Evolutionary conservation across 2,113 vertebrate genomes (phyloP).

Genomic region (Labeo catla): DNA sequence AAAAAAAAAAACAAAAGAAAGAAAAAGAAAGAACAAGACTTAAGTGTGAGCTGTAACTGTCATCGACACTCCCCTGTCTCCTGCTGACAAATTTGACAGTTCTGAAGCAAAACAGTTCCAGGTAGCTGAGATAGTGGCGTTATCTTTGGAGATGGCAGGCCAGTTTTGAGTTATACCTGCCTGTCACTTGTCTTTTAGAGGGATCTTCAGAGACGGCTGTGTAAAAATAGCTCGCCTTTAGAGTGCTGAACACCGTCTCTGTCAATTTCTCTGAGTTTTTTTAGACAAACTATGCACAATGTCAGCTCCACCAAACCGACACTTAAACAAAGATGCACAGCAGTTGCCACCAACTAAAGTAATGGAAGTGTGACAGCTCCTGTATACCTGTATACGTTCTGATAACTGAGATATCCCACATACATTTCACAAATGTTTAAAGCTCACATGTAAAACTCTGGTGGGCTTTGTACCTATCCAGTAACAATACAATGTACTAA

Average conservation of each 20-base stretch:
- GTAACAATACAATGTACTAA: constrained; percentile 59
- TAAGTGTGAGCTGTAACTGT: constrained; percentile 67
- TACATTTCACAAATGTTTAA: constrained; percentile 36
- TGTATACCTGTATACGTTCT: background rate
- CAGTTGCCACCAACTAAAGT: constrained; percentile 12
- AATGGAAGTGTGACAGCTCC: constrained; percentile 29
- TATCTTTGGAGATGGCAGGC: constrained; percentile 62
- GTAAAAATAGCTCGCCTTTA: constrained; percentile 54
- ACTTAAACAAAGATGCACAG: constrained; percentile 36
- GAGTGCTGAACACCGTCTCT: constrained; percentile 41
- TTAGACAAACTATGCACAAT: constrained; percentile 43
- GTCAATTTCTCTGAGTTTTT: constrained; percentile 49
- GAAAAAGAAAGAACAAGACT: constrained; percentile 28
- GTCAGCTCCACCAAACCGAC: constrained; percentile 43
- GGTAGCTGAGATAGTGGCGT: constrained; percentile 57
- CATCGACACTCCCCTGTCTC: constrained; percentile 54
- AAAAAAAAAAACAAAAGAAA: background rate
- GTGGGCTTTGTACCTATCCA: constrained; percentile 67
- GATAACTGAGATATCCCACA: background rate
- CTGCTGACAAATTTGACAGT: constrained; percentile 59
- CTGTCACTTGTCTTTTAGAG: constrained; percentile 56
- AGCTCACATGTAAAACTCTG: background rate
- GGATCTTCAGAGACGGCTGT: constrained; percentile 46
- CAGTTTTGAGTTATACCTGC: constrained; percentile 65
- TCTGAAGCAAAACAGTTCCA: constrained; percentile 49